Conservation (phyloP, 2,888 invertebrate species). For the Drosophila acutilabella region DNA sequence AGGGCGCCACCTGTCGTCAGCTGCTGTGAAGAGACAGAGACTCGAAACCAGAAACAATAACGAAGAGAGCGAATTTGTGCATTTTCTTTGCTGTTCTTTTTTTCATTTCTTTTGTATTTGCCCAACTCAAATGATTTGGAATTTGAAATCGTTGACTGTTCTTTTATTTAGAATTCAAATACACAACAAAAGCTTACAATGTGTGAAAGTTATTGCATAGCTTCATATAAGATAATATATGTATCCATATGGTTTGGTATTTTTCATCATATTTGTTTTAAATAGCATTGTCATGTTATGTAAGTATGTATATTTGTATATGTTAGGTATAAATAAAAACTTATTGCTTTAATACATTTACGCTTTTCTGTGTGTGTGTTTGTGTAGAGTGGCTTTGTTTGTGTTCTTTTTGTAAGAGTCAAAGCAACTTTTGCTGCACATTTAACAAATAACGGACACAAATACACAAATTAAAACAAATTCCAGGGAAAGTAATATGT, state of each 20-base stretch:
- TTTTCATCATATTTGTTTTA: slow-evolving; percentile 39
- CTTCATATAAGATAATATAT: slow-evolving; percentile 54
- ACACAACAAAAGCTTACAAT: slow-evolving; percentile 79
- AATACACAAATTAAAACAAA: slow-evolving; percentile 23
- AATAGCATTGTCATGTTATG: slow-evolving; percentile 65
- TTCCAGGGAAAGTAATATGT: slow-evolving; percentile 13
- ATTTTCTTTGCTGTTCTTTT: slow-evolving; percentile 6
- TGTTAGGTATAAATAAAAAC: slow-evolving; percentile 66
- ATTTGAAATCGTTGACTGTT: slow-evolving; percentile 62
- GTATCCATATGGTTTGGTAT: slow-evolving; percentile 45
- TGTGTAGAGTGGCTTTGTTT: slow-evolving; percentile 2
- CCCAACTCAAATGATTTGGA: slow-evolving; percentile 35
- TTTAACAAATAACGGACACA: slow-evolving; percentile 23
- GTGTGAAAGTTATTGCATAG: slow-evolving; percentile 62
- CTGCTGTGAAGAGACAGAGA: slow-evolving; percentile 57
- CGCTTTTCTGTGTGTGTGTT: slow-evolving; percentile 46
- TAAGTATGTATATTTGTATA: slow-evolving; percentile 64
- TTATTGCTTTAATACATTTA: slow-evolving; percentile 75
- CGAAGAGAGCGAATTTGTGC: slow-evolving; percentile 32
- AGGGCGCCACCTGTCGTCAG: slow-evolving; percentile 57
- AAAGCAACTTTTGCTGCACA: slow-evolving; percentile 44
- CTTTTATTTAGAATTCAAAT: slow-evolving; percentile 74
- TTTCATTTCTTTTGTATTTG: background rate
- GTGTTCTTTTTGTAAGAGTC: slow-evolving; percentile 25
- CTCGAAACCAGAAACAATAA: slow-evolving; percentile 44